Conservation (phyloP, 2,113 vertebrate genomes). For the Tetrao urogallus region DNA sequence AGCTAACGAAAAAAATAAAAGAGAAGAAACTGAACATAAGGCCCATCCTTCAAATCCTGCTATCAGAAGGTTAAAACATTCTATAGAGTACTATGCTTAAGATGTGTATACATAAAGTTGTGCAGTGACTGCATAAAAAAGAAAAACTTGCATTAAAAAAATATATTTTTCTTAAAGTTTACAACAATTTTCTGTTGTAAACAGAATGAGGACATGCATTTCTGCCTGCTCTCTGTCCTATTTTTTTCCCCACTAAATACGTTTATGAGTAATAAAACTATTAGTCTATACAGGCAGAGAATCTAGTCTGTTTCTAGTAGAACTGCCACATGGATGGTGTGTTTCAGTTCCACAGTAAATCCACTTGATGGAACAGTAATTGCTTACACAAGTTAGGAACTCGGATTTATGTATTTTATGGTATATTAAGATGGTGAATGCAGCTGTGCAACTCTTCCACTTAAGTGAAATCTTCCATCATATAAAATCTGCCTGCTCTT, state of each 20-base stretch:
- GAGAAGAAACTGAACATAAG: neutral
- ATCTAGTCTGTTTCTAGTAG: neutral
- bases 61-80: neutral
- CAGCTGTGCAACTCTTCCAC: neutral
- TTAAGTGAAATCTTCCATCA: neutral
- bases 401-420: conserved; percentile 27
- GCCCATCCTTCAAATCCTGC: neutral
- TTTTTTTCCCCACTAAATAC: neutral
- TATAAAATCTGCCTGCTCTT: neutral
- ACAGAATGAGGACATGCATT: neutral
- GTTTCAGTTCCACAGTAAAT: conserved; percentile 49
- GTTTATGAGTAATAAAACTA: conserved; percentile 11
- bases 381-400: conserved; percentile 10
- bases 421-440: neutral
- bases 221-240: neutral
- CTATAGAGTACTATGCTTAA: neutral
- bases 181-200: neutral
- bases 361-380: conserved; percentile 38
- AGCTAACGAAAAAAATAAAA: neutral
- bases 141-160: neutral
- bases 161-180: neutral
- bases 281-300: neutral
- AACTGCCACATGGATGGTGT: neutral
- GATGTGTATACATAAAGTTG: neutral
- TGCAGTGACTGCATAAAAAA: neutral